A percentile compares a stretch with the other conserved stretches of the same genome.
phyloP scores from a whole-genome alignment of 2,888 invertebrate species.

The Ochropleura leucogaster region DNA sequence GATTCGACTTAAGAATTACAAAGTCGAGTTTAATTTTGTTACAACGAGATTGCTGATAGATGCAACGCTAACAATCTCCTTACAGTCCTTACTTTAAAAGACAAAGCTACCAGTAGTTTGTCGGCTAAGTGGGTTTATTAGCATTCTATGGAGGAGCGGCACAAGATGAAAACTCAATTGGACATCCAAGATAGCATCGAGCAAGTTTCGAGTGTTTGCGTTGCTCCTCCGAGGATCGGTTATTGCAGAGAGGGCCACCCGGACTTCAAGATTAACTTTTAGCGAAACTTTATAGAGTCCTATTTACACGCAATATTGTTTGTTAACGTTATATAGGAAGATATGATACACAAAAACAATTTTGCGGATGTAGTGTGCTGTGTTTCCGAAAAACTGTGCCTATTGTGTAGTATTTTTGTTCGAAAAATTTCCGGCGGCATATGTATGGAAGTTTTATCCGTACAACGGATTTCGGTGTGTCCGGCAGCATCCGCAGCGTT shows the following conservation, averaged over 20 bases:
- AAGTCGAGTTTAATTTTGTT: slow-evolving; percentile 84
- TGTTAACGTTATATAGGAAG: slow-evolving; percentile 19
- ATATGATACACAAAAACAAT: slow-evolving; percentile 32
- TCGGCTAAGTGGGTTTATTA: slow-evolving; percentile 83
- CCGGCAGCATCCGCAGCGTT: slow-evolving; percentile 72
- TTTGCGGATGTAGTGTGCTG: slow-evolving; percentile 20
- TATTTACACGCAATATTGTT: slow-evolving; percentile 18
- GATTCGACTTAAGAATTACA: slow-evolving; percentile 84
- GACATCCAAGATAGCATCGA: slow-evolving; percentile 78
- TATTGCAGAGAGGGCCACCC: slow-evolving; percentile 58
- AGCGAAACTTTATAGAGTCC: slow-evolving; percentile 23
- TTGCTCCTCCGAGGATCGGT: slow-evolving; percentile 65
- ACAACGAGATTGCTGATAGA: slow-evolving; percentile 83
- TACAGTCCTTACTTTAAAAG: slow-evolving; percentile 76
- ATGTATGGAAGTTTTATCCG: slow-evolving; percentile 45
- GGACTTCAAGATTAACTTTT: slow-evolving; percentile 51
- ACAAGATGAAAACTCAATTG: slow-evolving; percentile 81
- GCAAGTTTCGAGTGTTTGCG: slow-evolving; percentile 72
- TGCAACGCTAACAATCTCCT: slow-evolving; percentile 81
- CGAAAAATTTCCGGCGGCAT: slow-evolving; percentile 41
- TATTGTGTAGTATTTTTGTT: slow-evolving; percentile 54
- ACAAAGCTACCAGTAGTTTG: slow-evolving; percentile 83
- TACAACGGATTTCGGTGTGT: slow-evolving; percentile 57
- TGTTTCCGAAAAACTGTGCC: slow-evolving; percentile 31
- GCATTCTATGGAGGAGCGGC: slow-evolving; percentile 75